These are phyloP conservation scores for Cancer borealis DNA, from an alignment of 2,888 invertebrate genomes.

Conservation along the genomic window DNA sequence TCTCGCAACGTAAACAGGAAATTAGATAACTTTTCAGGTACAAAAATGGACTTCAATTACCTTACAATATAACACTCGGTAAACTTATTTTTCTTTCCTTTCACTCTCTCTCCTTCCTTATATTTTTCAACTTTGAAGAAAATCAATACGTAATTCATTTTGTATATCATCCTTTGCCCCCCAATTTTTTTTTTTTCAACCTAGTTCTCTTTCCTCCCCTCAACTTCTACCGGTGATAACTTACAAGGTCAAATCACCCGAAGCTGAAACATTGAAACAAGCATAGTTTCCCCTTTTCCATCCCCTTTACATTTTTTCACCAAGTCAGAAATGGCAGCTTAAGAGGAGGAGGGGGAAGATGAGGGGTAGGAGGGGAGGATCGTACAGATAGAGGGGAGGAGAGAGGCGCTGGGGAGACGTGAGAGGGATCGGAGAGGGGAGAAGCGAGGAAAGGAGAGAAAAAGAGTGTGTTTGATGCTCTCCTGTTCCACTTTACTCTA, in stretches of 20 bases:
- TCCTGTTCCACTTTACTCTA: neutral
- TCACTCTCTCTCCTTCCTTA: neutral
- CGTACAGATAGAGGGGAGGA: neutral
- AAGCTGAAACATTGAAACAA: neutral
- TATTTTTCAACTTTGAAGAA: neutral
- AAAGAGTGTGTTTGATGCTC: neutral
- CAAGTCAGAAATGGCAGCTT: neutral
- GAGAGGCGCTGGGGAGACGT: neutral
- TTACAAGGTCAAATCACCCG: neutral
- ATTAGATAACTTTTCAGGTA: neutral
- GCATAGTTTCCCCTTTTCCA: neutral
- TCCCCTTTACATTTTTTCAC: neutral
- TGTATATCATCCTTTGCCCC: too few relatives aligned
- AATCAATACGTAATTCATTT: neutral
- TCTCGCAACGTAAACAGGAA: neutral
- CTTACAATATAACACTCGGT: neutral
- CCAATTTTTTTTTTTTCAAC: neutral
- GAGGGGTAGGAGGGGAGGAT: neutral
- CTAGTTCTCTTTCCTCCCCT: neutral
- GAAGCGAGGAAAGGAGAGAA: neutral
- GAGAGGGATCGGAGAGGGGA: neutral
- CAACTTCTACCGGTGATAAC: neutral
- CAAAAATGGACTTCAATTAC: neutral
- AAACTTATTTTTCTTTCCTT: neutral
- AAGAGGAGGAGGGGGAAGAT: neutral